A percentile compares a stretch with the other conserved stretches of the same genome.
phyloP scores from a whole-genome alignment of 1,140 invertebrate genomes.

The Leptinotarsa texana region DNA sequence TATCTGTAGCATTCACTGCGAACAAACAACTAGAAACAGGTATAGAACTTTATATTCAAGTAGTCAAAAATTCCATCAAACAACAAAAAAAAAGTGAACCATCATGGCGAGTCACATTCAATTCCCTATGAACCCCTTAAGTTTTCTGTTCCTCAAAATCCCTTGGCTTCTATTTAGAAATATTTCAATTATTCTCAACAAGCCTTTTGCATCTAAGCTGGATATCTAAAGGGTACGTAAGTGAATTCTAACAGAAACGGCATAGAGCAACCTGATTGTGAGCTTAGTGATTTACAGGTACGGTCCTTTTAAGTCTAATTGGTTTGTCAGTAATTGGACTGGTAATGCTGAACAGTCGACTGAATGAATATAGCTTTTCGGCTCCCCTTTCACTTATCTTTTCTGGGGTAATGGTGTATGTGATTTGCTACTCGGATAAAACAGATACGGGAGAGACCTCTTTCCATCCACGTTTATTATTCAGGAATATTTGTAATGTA shows the following conservation, averaged over 20 bases:
- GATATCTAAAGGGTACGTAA: constrained; percentile 17
- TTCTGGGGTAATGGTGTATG: constrained; percentile 35
- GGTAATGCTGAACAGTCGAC: constrained; percentile 37
- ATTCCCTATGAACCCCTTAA: too few relatives aligned
- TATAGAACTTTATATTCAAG: too few relatives aligned
- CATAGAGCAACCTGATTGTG: constrained; percentile 34
- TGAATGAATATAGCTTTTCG: constrained; percentile 38
- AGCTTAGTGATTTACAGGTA: constrained; percentile 40
- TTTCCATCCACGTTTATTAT: not conserved
- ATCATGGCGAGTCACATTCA: too few relatives aligned
- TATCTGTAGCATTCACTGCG: too few relatives aligned
- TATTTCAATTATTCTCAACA: not conserved
- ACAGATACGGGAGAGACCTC: not conserved
- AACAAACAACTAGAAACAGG: too few relatives aligned
- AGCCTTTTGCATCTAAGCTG: not conserved
- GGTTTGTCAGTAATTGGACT: constrained; percentile 41
- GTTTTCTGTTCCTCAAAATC: too few relatives aligned
- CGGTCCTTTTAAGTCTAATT: constrained; percentile 38
- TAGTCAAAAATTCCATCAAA: too few relatives aligned
- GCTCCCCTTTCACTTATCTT: constrained; percentile 38
- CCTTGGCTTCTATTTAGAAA: not conserved
- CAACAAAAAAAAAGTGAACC: too few relatives aligned
- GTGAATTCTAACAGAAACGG: constrained; percentile 23
- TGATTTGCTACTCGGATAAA: constrained; percentile 27
- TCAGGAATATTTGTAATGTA: not conserved